These are phyloP conservation scores for Camelus dromedarius DNA, from an alignment of 2,113 vertebrate genomes.

Conservation along the genomic window DNA sequence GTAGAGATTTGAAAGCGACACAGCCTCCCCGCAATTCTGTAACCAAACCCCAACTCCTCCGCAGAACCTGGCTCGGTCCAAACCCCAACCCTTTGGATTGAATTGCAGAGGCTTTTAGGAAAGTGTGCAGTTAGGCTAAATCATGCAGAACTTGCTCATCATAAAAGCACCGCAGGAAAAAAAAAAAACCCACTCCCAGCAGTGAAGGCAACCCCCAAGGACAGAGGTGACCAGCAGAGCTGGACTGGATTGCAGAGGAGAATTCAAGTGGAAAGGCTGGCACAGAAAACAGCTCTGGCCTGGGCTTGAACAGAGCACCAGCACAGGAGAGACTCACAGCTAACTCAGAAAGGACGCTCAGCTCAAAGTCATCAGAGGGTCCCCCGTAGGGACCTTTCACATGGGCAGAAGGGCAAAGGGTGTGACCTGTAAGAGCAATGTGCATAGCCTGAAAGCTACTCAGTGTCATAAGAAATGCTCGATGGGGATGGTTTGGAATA, in stretches of 20 bases:
- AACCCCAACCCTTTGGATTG: background rate
- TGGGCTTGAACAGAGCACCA: background rate
- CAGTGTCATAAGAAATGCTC: background rate
- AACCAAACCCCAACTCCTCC: background rate
- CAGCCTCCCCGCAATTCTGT: background rate
- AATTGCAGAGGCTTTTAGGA: background rate
- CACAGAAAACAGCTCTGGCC: background rate
- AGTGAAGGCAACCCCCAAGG: background rate
- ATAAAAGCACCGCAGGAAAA: conserved; percentile 19
- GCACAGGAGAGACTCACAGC: background rate
- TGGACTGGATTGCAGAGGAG: background rate
- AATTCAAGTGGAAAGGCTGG: background rate
- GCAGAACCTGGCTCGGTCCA: background rate
- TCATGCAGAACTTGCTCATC: conserved; percentile 52
- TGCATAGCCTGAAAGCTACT: background rate
- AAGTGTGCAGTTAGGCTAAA: conserved; percentile 16
- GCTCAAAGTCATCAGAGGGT: background rate
- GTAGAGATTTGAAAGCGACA: background rate
- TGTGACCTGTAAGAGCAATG: too few species aligned
- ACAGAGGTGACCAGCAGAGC: background rate
- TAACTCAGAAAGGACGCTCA: background rate
- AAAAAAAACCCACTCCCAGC: background rate
- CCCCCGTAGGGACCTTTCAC: background rate
- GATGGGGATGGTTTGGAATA: background rate
- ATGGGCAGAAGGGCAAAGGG: background rate